Percentiles rank a stretch among this genome's conserved stretches.
phyloP scores from a whole-genome alignment of 2,113 vertebrate genomes.

The Bubalus kerabau region DNA sequence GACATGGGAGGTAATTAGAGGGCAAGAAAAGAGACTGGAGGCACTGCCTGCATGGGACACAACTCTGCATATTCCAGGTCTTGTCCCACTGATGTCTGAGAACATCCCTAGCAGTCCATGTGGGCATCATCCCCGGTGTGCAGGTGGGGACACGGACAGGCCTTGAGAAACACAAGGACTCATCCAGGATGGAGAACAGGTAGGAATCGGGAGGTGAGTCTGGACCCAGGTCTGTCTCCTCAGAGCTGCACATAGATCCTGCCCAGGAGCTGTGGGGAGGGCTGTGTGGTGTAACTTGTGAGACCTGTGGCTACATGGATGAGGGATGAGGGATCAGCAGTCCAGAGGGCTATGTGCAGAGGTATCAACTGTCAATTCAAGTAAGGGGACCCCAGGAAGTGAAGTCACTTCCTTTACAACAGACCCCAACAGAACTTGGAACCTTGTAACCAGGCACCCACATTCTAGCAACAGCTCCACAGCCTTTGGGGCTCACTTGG shows the following conservation, averaged over 20 bases:
- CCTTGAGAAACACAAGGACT: not conserved
- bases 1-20: not conserved
- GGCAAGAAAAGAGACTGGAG: not conserved
- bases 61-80: accelerated
- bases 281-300: accelerated
- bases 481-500: not conserved
- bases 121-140: accelerated
- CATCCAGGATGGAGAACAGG: not conserved
- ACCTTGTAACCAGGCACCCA: not conserved
- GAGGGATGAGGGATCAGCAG: no score
- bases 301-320: not conserved
- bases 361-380: not conserved
- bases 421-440: not conserved
- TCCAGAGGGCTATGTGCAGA: not conserved
- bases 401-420: not conserved
- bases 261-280: not conserved
- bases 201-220: not conserved
- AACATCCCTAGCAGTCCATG: not conserved
- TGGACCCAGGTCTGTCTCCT: not conserved
- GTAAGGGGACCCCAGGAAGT: not conserved
- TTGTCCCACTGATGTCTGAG: not conserved
- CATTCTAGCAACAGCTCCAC: not conserved
- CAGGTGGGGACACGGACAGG: not conserved
- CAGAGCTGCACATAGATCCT: not conserved
- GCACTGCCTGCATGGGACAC: not conserved